A percentile compares a stretch with the other conserved stretches of the same genome.
These are phyloP conservation scores for Eulemur rufifrons DNA, from an alignment of 2,113 vertebrate genomes.

Conservation along the genomic window DNA sequence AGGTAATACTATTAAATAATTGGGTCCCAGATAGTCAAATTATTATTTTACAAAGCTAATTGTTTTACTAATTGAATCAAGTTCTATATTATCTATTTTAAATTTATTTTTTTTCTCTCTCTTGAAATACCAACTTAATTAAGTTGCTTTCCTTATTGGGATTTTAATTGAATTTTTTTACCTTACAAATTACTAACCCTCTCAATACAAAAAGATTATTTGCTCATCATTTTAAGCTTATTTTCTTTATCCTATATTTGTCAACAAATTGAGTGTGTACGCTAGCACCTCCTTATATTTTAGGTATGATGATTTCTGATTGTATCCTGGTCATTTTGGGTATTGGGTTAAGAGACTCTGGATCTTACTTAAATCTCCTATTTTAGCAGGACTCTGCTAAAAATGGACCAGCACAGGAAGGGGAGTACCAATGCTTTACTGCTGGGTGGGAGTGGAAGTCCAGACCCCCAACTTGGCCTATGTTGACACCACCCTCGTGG, in stretches of 20 bases:
- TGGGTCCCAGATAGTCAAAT: conserved; percentile 37
- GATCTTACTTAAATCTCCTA: background rate
- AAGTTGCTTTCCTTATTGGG: conserved; percentile 63
- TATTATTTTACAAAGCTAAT: conserved; percentile 69
- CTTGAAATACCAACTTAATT: conserved; percentile 69
- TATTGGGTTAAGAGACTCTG: background rate
- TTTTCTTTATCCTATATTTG: background rate
- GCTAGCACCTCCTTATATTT: background rate
- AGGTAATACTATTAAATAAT: conserved; percentile 38
- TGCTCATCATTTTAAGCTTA: background rate
- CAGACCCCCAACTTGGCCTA: background rate
- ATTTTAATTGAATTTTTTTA: conserved; percentile 58
- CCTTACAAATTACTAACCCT: conserved; percentile 26
- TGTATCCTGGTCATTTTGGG: background rate
- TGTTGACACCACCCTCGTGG: background rate
- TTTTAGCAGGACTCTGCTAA: background rate
- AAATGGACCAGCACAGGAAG: background rate
- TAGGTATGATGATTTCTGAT: background rate
- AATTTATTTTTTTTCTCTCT: conserved; percentile 56
- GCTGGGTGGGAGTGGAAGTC: background rate
- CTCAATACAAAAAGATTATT: background rate
- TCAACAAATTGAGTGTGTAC: background rate
- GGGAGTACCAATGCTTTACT: background rate
- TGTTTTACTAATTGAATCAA: conserved; percentile 67
- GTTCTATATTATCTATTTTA: conserved; percentile 54